Conservation (phyloP, 2,113 vertebrate genomes). For the Alligator sinensis region DNA sequence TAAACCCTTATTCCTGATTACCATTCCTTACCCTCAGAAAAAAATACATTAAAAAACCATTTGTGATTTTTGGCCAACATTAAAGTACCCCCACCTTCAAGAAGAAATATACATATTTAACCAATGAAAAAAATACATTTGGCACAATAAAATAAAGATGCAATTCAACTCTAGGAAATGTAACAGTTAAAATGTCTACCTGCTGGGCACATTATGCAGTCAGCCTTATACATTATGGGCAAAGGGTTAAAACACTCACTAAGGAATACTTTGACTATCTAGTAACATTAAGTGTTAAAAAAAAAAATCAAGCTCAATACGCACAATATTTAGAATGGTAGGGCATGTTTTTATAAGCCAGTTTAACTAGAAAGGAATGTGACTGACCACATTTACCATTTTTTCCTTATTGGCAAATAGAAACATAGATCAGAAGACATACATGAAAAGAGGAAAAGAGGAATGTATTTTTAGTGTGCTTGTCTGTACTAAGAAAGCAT, state of each 20-base stretch:
- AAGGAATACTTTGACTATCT: not conserved
- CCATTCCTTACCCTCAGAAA: not conserved
- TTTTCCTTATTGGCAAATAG: not conserved
- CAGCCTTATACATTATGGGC: not conserved
- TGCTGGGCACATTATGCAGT: constrained; percentile 19
- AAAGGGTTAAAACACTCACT: constrained; percentile 55
- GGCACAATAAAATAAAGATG: constrained; percentile 10
- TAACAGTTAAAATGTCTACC: not conserved
- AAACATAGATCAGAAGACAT: not conserved
- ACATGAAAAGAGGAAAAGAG: not conserved
- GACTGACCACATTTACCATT: not conserved
- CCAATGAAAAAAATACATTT: not conserved
- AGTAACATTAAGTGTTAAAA: not conserved
- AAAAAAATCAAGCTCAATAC: constrained; percentile 3
- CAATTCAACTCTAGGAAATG: constrained; percentile 53
- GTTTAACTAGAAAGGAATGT: not conserved
- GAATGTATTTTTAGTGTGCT: constrained; percentile 8
- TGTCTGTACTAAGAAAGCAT: not conserved
- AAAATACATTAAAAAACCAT: not conserved
- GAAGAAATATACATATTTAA: constrained; percentile 26
- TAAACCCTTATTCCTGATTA: not conserved
- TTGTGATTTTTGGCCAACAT: not conserved
- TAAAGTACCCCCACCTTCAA: not conserved
- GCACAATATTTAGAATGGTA: not conserved
- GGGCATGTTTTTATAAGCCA: not conserved